Evolutionary conservation across 2,113 vertebrate species (phyloP), one percentile per base, ranked within the genome.

Genomic region (Tringa solitaria): DNA sequence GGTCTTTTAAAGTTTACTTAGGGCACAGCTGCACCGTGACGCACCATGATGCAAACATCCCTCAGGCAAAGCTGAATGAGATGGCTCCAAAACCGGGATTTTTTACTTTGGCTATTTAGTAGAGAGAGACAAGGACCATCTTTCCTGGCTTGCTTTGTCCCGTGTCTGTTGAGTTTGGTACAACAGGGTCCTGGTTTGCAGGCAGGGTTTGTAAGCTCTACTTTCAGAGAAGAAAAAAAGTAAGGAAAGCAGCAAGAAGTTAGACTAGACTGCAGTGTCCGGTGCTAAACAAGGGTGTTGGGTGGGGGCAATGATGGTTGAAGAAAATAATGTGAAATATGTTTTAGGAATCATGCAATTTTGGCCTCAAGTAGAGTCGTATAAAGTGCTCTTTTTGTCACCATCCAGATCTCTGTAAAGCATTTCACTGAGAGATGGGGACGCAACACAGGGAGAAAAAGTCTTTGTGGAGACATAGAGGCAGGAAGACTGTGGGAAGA

Each of bases 1-100:
- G 59, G 64, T 72, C 64, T 75, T 95, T 81, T 54, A 89, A 75
- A 90, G 68, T 90, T 90, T 91, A 67, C 89, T 74, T 54, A 84
- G 56, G 86, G 51, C 54, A 81, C 89, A 89, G 93, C 83, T 93
- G 93, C 60, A 33, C 60, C 35, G 60, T 57, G 46, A 73, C 53
- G 63, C 82, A 64, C 82, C 69, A 37, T 14, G 37, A 76, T 86
- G 68, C 76, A 84, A 57, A 81, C 45, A 86, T 28, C 81, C 83
- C 79, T 30, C 83, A 74, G 59, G 88, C 88, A 95, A 90, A 70
- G 51, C 83, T 81, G 72, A 87, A 89, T 21, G 56, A 92, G 41
- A n/a, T 0, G 0, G n/a, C 60, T 95, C 93, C 83, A 67, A 84
- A 96, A 54, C 54, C 1, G 5, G 68, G 68, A 86, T 84, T 86